These are phyloP conservation scores for Galerucella nymphaeae DNA, from an alignment of 2,888 invertebrate species.

Conservation along the genomic window DNA sequence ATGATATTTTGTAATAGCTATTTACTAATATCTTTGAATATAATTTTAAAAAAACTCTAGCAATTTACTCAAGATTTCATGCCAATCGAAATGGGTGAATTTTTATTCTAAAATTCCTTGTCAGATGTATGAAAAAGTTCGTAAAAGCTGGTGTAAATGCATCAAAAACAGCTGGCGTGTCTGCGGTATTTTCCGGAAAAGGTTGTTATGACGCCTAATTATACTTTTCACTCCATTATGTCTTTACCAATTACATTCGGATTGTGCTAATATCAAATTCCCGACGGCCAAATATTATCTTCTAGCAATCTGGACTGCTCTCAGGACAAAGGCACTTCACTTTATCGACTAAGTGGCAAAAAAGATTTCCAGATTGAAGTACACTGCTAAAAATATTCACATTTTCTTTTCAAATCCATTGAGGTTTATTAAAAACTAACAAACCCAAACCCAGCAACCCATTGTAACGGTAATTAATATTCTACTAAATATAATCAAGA, in stretches of 20 bases:
- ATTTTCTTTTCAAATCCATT: not conserved
- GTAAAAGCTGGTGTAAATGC: conserved; percentile 36
- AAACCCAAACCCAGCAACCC: no score
- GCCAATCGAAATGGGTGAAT: not conserved
- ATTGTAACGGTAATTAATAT: no score
- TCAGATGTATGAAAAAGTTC: conserved; percentile 6
- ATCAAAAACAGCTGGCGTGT: conserved; percentile 54
- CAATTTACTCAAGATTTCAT: not conserved
- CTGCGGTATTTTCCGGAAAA: conserved; percentile 53
- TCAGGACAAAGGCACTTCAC: conserved; percentile 6
- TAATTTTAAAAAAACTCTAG: not conserved
- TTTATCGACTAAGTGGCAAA: not conserved
- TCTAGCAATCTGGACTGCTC: not conserved
- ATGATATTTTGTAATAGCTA: no score
- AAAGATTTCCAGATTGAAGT: not conserved
- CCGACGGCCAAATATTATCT: conserved; percentile 9
- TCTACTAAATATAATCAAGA: no score
- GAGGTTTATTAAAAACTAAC: not conserved
- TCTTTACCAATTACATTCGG: conserved; percentile 56
- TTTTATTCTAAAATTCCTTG: not conserved
- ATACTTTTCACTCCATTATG: conserved; percentile 56
- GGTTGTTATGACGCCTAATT: conserved; percentile 53
- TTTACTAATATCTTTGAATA: no score
- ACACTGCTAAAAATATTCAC: not conserved
- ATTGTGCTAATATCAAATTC: conserved; percentile 43